Evolutionary conservation across 2,888 invertebrate genomes (phyloP).

Genomic region (Eupithecia dodoneata): DNA sequence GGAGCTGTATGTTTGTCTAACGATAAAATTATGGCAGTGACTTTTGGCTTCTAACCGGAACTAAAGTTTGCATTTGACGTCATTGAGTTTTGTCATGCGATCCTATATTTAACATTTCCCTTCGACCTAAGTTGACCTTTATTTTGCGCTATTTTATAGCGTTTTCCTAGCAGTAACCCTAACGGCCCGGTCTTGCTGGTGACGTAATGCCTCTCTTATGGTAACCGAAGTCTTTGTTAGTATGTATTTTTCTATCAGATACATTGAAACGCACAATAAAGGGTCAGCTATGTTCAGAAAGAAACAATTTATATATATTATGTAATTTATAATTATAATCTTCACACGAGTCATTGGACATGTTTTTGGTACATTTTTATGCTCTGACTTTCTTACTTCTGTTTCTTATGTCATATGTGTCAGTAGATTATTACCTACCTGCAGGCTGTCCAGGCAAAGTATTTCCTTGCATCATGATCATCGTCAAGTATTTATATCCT

Average conservation of each 20-base stretch:
- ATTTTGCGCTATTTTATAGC: conserved; percentile 37
- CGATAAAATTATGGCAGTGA: conserved; percentile 52
- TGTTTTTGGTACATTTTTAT: neutral
- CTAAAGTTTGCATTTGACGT: conserved; percentile 65
- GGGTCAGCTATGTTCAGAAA: too few species aligned
- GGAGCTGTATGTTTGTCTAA: conserved; percentile 52
- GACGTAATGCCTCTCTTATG: neutral
- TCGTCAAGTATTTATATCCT: neutral
- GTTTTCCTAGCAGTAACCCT: neutral
- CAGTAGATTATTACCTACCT: neutral
- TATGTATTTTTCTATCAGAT: neutral
- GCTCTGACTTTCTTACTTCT: neutral
- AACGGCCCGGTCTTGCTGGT: neutral
- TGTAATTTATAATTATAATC: too few species aligned
- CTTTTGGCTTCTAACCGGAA: conserved; percentile 56
- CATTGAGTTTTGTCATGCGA: conserved; percentile 71
- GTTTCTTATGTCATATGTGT: neutral
- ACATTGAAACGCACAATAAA: too few species aligned
- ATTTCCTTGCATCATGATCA: neutral
- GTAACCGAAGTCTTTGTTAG: neutral
- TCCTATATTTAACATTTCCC: conserved; percentile 77
- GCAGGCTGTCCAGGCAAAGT: neutral
- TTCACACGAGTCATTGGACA: neutral
- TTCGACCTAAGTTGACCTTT: conserved; percentile 66
- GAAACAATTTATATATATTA: too few species aligned